phyloP scores from a whole-genome alignment of 2,113 vertebrate genomes.

The Terrapene triunguis region DNA sequence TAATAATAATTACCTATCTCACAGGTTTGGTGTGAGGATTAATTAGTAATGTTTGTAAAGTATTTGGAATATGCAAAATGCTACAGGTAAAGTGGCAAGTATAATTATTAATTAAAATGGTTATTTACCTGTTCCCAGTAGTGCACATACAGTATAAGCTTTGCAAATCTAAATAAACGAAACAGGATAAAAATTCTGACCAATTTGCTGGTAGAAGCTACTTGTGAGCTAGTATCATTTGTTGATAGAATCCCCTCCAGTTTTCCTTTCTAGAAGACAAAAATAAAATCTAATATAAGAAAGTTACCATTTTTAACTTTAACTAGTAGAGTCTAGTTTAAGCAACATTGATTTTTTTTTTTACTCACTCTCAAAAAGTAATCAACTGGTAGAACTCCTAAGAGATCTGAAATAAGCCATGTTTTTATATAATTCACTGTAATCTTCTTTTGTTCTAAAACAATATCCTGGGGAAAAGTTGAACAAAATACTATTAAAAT shows the following conservation, averaged over 20 bases:
- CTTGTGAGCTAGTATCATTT: background rate
- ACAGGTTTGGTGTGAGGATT: background rate
- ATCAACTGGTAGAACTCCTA: slow-evolving; percentile 22
- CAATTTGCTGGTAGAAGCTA: background rate
- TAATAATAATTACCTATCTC: background rate
- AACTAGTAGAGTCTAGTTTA: background rate
- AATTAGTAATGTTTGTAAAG: background rate
- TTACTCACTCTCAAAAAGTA: slow-evolving; percentile 41
- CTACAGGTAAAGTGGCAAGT: background rate
- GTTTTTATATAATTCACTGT: slow-evolving; percentile 59
- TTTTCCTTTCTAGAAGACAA: background rate
- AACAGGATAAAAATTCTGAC: background rate
- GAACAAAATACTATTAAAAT: slow-evolving; percentile 14
- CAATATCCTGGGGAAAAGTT: slow-evolving; percentile 24
- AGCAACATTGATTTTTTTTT: background rate
- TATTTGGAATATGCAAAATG: background rate
- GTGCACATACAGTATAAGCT: background rate
- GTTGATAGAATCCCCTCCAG: background rate
- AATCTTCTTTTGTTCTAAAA: slow-evolving; percentile 48
- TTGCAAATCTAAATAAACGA: background rate
- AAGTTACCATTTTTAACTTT: background rate
- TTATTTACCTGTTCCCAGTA: slow-evolving; percentile 27
- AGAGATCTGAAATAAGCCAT: slow-evolving; percentile 50
- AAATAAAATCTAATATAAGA: background rate
- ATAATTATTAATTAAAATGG: background rate